phyloP scores from a whole-genome alignment of 2,888 invertebrate species.

The Thumatha senex region DNA sequence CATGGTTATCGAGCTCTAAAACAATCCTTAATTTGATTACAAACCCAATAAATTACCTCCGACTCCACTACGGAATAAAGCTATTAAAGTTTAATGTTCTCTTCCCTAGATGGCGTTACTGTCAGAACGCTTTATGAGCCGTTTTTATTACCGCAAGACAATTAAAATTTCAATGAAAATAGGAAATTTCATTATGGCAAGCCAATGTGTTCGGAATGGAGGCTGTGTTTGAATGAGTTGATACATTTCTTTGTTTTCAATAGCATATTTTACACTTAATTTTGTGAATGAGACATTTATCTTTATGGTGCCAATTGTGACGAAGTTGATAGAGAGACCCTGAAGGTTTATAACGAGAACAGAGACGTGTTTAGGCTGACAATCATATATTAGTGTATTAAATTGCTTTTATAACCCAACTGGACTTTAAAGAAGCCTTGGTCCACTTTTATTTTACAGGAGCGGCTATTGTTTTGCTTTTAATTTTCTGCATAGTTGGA shows the following conservation, averaged over 20 bases:
- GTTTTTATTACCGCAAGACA: slow-evolving; percentile 43
- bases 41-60: slow-evolving; percentile 26
- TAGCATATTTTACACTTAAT: background rate
- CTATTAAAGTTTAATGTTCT: slow-evolving; percentile 30
- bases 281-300: background rate
- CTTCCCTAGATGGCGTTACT: slow-evolving; percentile 26
- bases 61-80: slow-evolving; percentile 8
- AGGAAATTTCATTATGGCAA: slow-evolving; percentile 32
- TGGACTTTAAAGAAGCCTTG: no score
- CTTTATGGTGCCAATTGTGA: no score
- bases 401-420: no score
- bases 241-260: background rate
- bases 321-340: no score
- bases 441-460: no score
- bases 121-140: slow-evolving; percentile 36
- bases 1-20: slow-evolving; percentile 9
- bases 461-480: no score
- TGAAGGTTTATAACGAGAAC: background rate
- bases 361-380: no score
- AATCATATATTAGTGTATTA: no score
- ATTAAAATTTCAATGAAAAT: slow-evolving; percentile 44
- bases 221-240: background rate
- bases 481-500: no score
- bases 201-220: background rate
- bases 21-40: slow-evolving; percentile 19